phyloP scores from a whole-genome alignment of 1,140 invertebrate genomes.

The Vollenhovia emeryi region DNA sequence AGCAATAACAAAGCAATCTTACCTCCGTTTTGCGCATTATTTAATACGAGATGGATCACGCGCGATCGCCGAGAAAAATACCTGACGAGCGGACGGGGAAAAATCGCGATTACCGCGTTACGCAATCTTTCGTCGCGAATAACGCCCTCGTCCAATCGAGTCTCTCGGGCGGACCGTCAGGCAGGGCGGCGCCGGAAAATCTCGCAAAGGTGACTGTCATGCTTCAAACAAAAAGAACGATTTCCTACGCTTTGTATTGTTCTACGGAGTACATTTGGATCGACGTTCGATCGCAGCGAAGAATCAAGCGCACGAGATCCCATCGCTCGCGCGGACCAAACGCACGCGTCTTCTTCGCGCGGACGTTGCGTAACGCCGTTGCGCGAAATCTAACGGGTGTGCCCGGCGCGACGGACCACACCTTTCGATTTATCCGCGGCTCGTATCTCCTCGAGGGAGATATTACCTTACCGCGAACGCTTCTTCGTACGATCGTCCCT shows the following conservation, averaged over 20 bases:
- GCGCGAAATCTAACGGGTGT: slow-evolving; percentile 39
- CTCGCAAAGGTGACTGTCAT: too few relatives aligned
- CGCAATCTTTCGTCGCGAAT: slow-evolving; percentile 30
- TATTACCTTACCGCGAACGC: neutral
- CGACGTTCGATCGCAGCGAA: neutral
- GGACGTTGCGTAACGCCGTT: slow-evolving; percentile 30
- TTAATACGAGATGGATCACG: slow-evolving; percentile 24
- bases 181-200: neutral
- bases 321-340: neutral
- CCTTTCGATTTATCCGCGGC: slow-evolving; percentile 36
- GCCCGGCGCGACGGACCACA: neutral
- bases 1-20: slow-evolving; percentile 62
- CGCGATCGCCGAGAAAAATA: slow-evolving; percentile 39
- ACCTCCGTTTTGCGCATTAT: slow-evolving; percentile 47
- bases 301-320: neutral
- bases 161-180: neutral
- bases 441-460: neutral
- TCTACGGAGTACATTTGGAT: neutral
- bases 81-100: slow-evolving; percentile 9
- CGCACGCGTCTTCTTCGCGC: slow-evolving; percentile 10
- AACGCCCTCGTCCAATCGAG: slow-evolving; percentile 20
- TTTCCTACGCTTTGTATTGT: neutral
- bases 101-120: slow-evolving; percentile 45
- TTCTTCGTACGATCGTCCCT: neutral
- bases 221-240: neutral